A percentile compares a stretch with the other conserved stretches of the same genome.
Conservation (phyloP, 2,888 invertebrate genomes). For the Dryomyza anilis region DNA sequence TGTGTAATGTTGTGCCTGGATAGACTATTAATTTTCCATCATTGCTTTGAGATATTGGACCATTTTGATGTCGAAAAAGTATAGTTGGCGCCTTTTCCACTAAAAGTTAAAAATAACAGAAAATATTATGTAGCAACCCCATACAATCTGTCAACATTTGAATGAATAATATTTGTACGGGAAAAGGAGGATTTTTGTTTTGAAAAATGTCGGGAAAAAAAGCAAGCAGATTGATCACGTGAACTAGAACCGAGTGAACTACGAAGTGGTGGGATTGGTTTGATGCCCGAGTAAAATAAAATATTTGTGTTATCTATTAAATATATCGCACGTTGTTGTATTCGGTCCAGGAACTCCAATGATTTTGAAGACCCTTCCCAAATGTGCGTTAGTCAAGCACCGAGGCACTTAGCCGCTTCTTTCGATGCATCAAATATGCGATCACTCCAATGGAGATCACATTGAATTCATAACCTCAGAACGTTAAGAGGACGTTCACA, state of each 20-base stretch:
- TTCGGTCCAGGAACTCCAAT: too few relatives aligned
- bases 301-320: too few relatives aligned
- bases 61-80: constrained; percentile 78
- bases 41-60: constrained; percentile 76
- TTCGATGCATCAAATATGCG: too few relatives aligned
- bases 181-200: not conserved
- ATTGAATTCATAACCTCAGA: too few relatives aligned
- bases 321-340: too few relatives aligned
- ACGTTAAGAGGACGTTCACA: too few relatives aligned
- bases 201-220: not conserved
- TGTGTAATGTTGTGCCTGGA: constrained; percentile 82
- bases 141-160: too few relatives aligned
- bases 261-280: too few relatives aligned
- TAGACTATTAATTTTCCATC: constrained; percentile 85
- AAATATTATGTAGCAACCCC: not conserved
- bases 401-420: not conserved
- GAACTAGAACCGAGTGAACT: not conserved
- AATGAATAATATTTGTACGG: not conserved
- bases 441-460: too few relatives aligned
- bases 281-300: too few relatives aligned
- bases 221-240: not conserved
- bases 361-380: not conserved
- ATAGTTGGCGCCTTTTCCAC: constrained; percentile 88
- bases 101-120: constrained; percentile 50
- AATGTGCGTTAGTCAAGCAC: too few relatives aligned